These are phyloP conservation scores for Nomada fucata DNA, from an alignment of 2,888 invertebrate species.

Conservation along the genomic window DNA sequence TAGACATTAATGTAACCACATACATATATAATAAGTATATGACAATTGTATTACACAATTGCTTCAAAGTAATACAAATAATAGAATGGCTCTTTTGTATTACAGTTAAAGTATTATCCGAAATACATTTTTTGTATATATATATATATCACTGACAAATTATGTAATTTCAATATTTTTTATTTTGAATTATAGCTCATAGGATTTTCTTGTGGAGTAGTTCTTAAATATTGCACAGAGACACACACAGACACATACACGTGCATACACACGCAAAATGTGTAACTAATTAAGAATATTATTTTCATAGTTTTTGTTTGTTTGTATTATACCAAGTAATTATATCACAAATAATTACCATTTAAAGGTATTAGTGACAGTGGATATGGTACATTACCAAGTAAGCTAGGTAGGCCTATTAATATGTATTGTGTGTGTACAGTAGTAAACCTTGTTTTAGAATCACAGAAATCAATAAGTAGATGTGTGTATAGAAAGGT, in stretches of 20 bases:
- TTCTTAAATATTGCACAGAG: not conserved
- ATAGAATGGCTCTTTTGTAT: not conserved
- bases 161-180: not conserved
- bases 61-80: not conserved
- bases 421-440: constrained; percentile 72
- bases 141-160: not conserved
- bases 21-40: not conserved
- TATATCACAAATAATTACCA: constrained; percentile 31
- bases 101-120: not conserved
- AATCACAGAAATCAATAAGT: constrained; percentile 74
- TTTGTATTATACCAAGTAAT: constrained; percentile 15
- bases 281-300: constrained; percentile 18
- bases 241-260: too few relatives aligned
- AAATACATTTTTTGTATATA: not conserved
- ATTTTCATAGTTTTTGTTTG: constrained; percentile 15
- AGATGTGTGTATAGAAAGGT: constrained; percentile 35
- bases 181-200: constrained; percentile 16
- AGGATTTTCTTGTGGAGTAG: not conserved
- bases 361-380: constrained; percentile 60
- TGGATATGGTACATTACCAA: constrained; percentile 56
- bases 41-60: not conserved
- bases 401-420: constrained; percentile 67
- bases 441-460: constrained; percentile 63
- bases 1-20: constrained; percentile 9
- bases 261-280: too few relatives aligned